Base-by-base conservation (phyloP, 2,113 vertebrate genomes). In the Cryptotis parvus region DNA sequence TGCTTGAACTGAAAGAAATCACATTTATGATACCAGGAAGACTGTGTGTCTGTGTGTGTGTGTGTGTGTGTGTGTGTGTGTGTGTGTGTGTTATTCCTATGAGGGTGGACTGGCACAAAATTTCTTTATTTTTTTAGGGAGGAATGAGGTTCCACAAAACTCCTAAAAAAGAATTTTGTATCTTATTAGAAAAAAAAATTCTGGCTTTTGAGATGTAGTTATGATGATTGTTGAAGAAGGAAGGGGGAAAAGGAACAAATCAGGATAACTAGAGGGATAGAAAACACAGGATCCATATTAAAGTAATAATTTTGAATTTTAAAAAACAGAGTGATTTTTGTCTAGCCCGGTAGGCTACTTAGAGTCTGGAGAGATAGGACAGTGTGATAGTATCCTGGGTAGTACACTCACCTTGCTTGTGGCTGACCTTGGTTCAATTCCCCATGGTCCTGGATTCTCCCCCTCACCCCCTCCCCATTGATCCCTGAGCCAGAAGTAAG, bases 1-100 rank as follows among this genome's bases (percentile, higher is more conserved):
- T 95, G 61, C 58, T 82, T 90, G 90, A 76, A 79, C 33, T 61
- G 39, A 70, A 74, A 90, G 80, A 88, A 93, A 94, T 29, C 5
- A 66, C 12, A 43, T 91, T 72, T 82, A 55, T 81, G 52, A 35
- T 69, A 84, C 35, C 35, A 93, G 74, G 61, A 39, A 85, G 31
- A 31, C 82, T 58, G 55, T 58, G 55, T 58, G 55, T 58, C 18
- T 24, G 20, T 24, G 55, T 58, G 55, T 58, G 55, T 24, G 20
- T 24, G 55, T 24, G 20, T 58, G 20, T 58, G 55, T 58, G 63
- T 24, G 20, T 24, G 55, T 58, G 55, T 58, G 55, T 24, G 20
- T 24, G 55, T 24, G 20, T 58, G 20, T 58, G 55, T 58, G 63
- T n/a, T n/a, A n/a, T 69, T 0, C 31, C 26, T 33, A 2, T 84